Conservation (phyloP, 2,113 vertebrate species). For the Paratilapia polleni region DNA sequence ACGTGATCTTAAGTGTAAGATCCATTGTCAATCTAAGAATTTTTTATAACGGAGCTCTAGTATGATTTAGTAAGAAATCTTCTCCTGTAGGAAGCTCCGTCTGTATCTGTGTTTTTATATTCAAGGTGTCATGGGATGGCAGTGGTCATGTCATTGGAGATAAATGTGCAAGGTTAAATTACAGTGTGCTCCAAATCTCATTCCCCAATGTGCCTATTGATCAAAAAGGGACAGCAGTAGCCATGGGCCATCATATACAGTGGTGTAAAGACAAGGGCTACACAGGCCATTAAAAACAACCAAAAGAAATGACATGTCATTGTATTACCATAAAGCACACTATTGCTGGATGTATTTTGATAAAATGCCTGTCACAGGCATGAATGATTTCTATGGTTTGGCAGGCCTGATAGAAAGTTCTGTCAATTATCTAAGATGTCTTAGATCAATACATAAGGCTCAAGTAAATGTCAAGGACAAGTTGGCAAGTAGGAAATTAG, state of each 20-base stretch:
- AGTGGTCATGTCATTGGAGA: conserved; percentile 69
- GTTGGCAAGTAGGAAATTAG: conserved; percentile 51
- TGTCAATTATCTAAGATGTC: conserved; percentile 16
- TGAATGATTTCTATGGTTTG: conserved; percentile 3
- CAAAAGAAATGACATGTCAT: conserved; percentile 27
- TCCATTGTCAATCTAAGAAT: no score
- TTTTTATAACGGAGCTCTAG: no score
- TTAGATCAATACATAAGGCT: conserved; percentile 16
- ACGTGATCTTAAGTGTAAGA: no score
- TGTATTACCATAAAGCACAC: conserved; percentile 31
- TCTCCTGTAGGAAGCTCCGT: not conserved
- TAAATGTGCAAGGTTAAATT: conserved; percentile 67
- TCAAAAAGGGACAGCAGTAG: conserved; percentile 54
- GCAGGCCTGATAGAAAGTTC: conserved; percentile 5
- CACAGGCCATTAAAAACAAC: conserved; percentile 52
- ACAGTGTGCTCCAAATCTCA: conserved; percentile 59
- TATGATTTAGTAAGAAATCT: not conserved
- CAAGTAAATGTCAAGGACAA: conserved; percentile 45
- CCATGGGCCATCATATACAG: conserved; percentile 44
- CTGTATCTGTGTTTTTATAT: conserved; percentile 25
- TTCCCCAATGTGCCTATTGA: conserved; percentile 62
- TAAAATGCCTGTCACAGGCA: conserved; percentile 15
- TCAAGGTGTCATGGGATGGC: conserved; percentile 45
- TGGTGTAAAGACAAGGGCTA: conserved; percentile 32
- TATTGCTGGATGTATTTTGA: conserved; percentile 26